Evolutionary conservation across 2,113 vertebrate genomes (phyloP).

Genomic region (Gymnarchus niloticus): DNA sequence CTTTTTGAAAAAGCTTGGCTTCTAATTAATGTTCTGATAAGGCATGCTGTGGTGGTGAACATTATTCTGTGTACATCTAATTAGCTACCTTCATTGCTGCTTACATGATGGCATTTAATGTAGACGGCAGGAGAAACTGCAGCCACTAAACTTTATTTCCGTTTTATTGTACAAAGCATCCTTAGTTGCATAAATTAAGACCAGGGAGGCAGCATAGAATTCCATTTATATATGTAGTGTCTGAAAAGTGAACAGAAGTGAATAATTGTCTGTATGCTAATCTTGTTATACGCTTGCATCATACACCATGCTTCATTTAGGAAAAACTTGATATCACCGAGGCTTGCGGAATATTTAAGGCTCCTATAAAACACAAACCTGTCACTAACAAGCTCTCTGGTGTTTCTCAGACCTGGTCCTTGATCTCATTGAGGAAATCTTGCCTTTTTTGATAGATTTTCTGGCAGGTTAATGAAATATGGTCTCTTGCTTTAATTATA

Average conservation of each 20-base stretch:
- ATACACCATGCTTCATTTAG: constrained; percentile 45
- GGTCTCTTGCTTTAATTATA: constrained; percentile 23
- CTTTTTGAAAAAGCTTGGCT: neutral
- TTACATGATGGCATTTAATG: neutral
- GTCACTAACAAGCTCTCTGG: constrained; percentile 52
- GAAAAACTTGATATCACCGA: constrained; percentile 54
- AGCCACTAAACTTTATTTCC: neutral
- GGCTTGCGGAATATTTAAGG: constrained; percentile 57
- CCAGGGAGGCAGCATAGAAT: neutral
- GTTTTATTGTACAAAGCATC: neutral
- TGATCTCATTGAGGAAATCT: constrained; percentile 47
- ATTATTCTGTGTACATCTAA: neutral
- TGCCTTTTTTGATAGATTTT: constrained; percentile 32
- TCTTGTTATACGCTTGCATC: constrained; percentile 52
- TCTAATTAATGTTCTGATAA: too few relatives aligned
- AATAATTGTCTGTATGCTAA: constrained; percentile 47
- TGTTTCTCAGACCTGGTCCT: constrained; percentile 44
- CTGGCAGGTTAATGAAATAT: constrained; percentile 40
- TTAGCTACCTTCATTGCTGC: neutral
- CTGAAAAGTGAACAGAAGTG: constrained; percentile 20
- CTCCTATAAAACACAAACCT: constrained; percentile 54
- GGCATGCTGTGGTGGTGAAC: neutral
- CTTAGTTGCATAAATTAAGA: neutral
- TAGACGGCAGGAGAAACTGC: neutral
- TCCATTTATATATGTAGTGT: constrained; percentile 5